A percentile compares a stretch with the other conserved stretches of the same genome.
Evolutionary conservation across 1,140 invertebrate species (phyloP).

Genomic region (Orius insidiosus): DNA sequence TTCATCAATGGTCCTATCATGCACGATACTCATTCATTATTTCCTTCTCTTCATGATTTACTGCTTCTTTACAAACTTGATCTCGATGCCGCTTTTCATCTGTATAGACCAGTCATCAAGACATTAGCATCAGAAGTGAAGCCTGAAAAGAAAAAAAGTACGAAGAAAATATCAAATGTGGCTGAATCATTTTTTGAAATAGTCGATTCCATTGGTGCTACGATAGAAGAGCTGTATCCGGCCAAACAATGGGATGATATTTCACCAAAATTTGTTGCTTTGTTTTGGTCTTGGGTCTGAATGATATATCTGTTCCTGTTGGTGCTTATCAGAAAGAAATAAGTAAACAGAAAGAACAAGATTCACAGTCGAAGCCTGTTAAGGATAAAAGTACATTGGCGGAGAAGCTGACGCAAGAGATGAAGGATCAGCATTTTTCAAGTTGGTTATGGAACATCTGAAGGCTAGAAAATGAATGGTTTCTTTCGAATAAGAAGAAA

Average conservation of each 20-base stretch:
- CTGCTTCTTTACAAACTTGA: constrained; percentile 86
- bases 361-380: constrained; percentile 44
- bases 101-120: constrained; percentile 73
- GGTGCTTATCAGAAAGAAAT: constrained; percentile 82
- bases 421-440: constrained; percentile 84
- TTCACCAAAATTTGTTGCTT: constrained; percentile 85
- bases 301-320: constrained; percentile 80
- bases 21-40: constrained; percentile 79
- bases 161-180: constrained; percentile 46
- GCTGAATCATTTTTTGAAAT: constrained; percentile 5
- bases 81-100: constrained; percentile 90
- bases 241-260: constrained; percentile 90
- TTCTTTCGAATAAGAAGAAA: constrained; percentile 65
- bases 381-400: constrained; percentile 77
- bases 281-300: constrained; percentile 98
- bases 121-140: constrained; percentile 3
- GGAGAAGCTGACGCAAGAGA: constrained; percentile 87
- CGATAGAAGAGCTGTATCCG: constrained; percentile 37
- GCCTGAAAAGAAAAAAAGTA: constrained; percentile 45
- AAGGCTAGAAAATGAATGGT: constrained; percentile 78
- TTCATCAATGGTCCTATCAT: constrained; percentile 85
- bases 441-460: constrained; percentile 57
- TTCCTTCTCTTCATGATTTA: constrained; percentile 79
- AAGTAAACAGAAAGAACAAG: constrained; percentile 32
- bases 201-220: constrained; percentile 8